These are phyloP conservation scores for Alca torda DNA, from an alignment of 2,797 vertebrate genomes.

Conservation along the genomic window DNA sequence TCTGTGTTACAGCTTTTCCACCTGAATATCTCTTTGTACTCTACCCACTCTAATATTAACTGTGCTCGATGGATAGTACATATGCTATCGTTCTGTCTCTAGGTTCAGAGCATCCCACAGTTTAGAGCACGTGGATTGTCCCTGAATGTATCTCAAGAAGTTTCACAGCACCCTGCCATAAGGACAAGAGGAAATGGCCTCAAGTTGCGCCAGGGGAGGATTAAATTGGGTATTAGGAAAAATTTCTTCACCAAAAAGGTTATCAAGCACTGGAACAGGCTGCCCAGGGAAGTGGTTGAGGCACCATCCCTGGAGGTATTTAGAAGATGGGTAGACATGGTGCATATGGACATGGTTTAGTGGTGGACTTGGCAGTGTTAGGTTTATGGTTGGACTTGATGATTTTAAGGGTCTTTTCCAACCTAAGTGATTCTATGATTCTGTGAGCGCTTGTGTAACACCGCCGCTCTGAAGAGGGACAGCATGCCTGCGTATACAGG, in stretches of 20 bases:
- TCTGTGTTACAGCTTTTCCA: background rate
- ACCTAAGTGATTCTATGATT: background rate
- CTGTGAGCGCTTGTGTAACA: background rate
- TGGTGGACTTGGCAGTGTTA: no score
- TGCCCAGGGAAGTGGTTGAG: background rate
- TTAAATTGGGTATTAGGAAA: background rate
- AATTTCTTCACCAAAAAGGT: background rate
- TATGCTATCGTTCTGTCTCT: background rate
- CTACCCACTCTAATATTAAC: background rate
- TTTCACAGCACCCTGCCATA: background rate
- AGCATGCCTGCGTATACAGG: background rate
- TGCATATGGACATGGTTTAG: background rate
- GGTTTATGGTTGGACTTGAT: background rate
- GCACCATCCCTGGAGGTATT: background rate
- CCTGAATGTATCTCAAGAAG: background rate
- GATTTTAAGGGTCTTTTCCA: background rate
- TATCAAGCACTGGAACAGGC: background rate
- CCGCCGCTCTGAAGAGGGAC: background rate
- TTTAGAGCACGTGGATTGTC: background rate
- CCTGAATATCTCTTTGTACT: background rate
- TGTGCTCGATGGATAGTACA: background rate
- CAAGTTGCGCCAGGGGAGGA: background rate
- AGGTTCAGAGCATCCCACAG: background rate
- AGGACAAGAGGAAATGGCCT: background rate
- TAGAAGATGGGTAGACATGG: background rate